Base-by-base conservation (phyloP, 1,140 invertebrate species). In the Ephestia elutella region DNA sequence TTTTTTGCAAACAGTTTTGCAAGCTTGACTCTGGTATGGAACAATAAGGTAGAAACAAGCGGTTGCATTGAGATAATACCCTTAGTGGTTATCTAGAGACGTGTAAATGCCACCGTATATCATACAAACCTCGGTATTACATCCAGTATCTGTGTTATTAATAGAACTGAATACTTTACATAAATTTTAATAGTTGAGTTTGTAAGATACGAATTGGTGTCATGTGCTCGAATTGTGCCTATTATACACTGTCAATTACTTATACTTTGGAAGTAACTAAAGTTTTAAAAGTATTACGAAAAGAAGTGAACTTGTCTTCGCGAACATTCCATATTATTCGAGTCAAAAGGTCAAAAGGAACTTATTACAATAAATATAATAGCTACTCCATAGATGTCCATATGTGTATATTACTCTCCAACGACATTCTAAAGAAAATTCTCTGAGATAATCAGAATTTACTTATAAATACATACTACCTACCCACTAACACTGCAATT, bases 121-220 rank as follows among this genome's bases (percentile, higher is more conserved):
- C 67, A 68, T 65, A 32, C 62, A 56, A 56, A 78, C 66, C 69
- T 69, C 60, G 62, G 62, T 70, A 71, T 70, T 74, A 71, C 63
- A 68, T 63, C 50, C 62, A 70, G 56, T 74, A 70, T 65, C 70
- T 58, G 59, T 38, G 67, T 66, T 80, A 78, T 73, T 74, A 72
- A 71, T 76, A 77, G 70, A 70, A 66, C 69, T 68, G 61, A 66
- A 71, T 76, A 64, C 70, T 80, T 80, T 78, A 67, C 70, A 82
- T 80, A 79, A 75, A 75, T 79, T 75, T 60, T 70, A 73, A 70
- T 75, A 68, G 62, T 72, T 71, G 65, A 63, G 62, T 68, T 80
- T 78, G 74, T 70, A 63, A 66, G 67, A 63, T 75, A 73, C 19
- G 60, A 62, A 78, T 80, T 80, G 65, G 80, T 80, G 74, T 75